These are phyloP conservation scores for Poecilobothrus nobilitatus DNA, from an alignment of 2,888 invertebrate genomes.

Conservation along the genomic window DNA sequence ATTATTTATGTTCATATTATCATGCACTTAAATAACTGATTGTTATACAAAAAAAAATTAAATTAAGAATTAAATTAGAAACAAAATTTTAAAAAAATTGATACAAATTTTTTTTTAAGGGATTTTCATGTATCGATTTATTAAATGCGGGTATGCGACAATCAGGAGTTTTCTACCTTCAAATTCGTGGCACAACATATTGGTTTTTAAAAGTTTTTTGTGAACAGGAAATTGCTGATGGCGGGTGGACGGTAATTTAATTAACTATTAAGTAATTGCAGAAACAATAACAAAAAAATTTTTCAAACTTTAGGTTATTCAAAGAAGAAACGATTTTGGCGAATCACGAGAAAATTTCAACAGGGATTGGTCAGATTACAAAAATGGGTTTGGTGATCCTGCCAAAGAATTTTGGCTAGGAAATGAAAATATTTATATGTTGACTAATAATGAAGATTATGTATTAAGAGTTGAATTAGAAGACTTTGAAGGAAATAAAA, in stretches of 20 bases:
- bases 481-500: conserved; percentile 86
- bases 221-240: conserved; percentile 80
- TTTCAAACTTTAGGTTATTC: conserved; percentile 69
- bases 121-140: conserved; percentile 80
- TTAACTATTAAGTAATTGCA: background rate
- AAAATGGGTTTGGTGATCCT: conserved; percentile 86
- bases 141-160: conserved; percentile 77
- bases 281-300: background rate
- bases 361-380: conserved; percentile 85
- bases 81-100: too few species aligned
- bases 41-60: too few species aligned
- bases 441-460: conserved; percentile 86
- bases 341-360: conserved; percentile 85
- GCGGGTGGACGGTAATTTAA: conserved; percentile 87
- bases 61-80: too few species aligned
- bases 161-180: conserved; percentile 80
- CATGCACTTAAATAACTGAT: too few species aligned
- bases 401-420: conserved; percentile 87
- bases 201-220: conserved; percentile 90
- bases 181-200: conserved; percentile 83
- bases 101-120: conserved; percentile 58
- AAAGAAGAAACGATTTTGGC: conserved; percentile 79
- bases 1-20: too few species aligned
- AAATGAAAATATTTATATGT: conserved; percentile 88
- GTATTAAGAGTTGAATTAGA: conserved; percentile 78